phyloP scores from a whole-genome alignment of 1,140 invertebrate species.

The Metaphire vulgaris region DNA sequence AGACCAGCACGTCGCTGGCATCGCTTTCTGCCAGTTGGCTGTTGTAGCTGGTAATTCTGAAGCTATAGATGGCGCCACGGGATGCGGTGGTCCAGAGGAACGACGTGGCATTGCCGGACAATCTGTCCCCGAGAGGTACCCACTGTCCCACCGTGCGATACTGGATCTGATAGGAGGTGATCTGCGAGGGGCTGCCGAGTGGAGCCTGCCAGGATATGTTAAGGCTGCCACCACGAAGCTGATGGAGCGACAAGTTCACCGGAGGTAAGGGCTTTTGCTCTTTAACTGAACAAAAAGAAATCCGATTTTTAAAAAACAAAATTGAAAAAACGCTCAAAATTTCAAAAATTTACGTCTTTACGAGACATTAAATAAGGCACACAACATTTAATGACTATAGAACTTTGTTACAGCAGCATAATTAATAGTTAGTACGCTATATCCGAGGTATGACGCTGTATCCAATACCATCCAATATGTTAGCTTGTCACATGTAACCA shows the following conservation, averaged over 20 bases:
- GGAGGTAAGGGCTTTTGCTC: conserved; percentile 55
- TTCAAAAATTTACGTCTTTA: neutral
- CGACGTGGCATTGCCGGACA: conserved; percentile 62
- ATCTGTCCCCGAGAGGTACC: conserved; percentile 78
- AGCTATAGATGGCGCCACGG: conserved; percentile 23
- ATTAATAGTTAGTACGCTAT: too few relatives aligned
- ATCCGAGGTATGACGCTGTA: too few relatives aligned
- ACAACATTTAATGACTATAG: too few relatives aligned
- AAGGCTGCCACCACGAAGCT: conserved; percentile 71
- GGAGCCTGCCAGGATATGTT: conserved; percentile 79
- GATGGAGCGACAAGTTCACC: conserved; percentile 75
- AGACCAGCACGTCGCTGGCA: conserved; percentile 2
- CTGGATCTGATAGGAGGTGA: conserved; percentile 83
- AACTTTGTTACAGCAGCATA: too few relatives aligned
- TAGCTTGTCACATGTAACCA: too few relatives aligned
- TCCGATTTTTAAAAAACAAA: neutral
- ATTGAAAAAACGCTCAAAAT: neutral
- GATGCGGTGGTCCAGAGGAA: conserved; percentile 25
- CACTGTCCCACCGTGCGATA: conserved; percentile 66
- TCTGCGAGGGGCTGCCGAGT: conserved; percentile 58
- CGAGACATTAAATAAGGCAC: too few relatives aligned
- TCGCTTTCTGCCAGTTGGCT: neutral
- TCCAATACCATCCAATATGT: too few relatives aligned
- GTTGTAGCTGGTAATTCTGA: conserved; percentile 11
- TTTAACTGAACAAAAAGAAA: neutral